A percentile compares a stretch with the other conserved stretches of the same genome.
phyloP scores from a whole-genome alignment of 1,140 invertebrate species.

The Hylaeus anthracinus region DNA sequence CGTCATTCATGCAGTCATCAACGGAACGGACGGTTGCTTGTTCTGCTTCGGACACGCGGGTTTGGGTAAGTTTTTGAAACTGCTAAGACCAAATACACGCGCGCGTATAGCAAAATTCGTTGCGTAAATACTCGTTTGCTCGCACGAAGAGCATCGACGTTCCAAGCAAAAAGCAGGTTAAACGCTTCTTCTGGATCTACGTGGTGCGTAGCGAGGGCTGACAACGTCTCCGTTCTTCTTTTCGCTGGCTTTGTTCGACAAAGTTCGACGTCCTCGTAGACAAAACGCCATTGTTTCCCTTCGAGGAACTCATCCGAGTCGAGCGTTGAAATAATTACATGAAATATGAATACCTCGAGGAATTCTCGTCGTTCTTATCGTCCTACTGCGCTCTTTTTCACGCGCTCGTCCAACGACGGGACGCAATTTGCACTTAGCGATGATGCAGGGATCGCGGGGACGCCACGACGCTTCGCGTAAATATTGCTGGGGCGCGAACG shows the following conservation, averaged over 20 bases:
- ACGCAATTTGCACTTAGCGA: too few species aligned
- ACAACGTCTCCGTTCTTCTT: conserved; percentile 15
- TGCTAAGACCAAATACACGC: background rate
- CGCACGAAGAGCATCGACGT: background rate
- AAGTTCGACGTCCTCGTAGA: conserved; percentile 30
- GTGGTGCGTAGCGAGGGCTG: background rate
- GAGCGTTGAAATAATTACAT: conserved; percentile 44
- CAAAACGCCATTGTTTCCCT: conserved; percentile 33
- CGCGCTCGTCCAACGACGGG: background rate
- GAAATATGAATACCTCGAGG: conserved; percentile 33
- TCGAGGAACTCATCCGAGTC: background rate
- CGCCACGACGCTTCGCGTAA: too few species aligned
- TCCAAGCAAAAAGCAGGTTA: conserved; percentile 3
- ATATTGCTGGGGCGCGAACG: too few species aligned
- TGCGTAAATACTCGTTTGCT: background rate
- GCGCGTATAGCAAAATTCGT: background rate
- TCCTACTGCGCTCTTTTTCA: background rate
- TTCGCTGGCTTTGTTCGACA: conserved; percentile 19
- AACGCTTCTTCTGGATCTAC: conserved; percentile 4
- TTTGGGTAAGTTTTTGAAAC: conserved; percentile 85
- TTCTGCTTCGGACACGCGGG: conserved; percentile 96
- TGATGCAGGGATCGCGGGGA: too few species aligned
- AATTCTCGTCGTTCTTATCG: conserved; percentile 4
- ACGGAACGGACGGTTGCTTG: conserved; percentile 95
- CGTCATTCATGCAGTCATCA: conserved; percentile 96